These are phyloP conservation scores for Hypanus sabinus DNA, from an alignment of 2,113 vertebrate species.

Conservation along the genomic window DNA sequence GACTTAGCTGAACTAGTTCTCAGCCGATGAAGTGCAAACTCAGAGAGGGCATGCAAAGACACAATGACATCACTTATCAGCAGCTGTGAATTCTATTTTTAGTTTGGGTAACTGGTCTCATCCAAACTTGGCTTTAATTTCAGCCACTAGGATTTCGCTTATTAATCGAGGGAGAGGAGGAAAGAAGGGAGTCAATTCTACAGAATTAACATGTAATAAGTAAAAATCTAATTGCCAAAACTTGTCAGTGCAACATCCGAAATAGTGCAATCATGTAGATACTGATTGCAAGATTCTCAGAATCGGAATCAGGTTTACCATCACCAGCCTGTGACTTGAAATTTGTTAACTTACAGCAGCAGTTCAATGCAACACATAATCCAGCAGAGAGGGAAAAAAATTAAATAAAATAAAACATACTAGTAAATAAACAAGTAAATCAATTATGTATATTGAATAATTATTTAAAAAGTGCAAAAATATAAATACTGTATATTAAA, in stretches of 20 bases:
- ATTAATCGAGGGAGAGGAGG: not conserved
- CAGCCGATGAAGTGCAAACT: no score
- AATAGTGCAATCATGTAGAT: no score
- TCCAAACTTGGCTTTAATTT: not conserved
- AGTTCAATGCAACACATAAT: no score
- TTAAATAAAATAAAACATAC: no score
- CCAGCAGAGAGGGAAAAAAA: no score
- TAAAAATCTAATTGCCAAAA: not conserved
- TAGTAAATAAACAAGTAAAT: no score
- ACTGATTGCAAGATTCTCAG: not conserved
- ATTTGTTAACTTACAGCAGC: no score
- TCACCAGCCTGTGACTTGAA: no score
- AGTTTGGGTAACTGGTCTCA: not conserved
- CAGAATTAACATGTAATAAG: not conserved
- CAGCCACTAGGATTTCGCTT: not conserved
- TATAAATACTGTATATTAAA: no score
- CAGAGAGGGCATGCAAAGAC: not conserved
- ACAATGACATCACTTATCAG: not conserved
- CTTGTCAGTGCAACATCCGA: not conserved
- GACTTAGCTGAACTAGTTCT: not conserved
- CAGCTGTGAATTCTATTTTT: constrained; percentile 28
- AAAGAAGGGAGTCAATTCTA: not conserved
- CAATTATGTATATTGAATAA: no score
- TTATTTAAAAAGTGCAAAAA: no score
- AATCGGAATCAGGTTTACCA: no score